Evolutionary conservation across 2,113 vertebrate species (phyloP).

Genomic region (Mesembrinibis cayennensis): DNA sequence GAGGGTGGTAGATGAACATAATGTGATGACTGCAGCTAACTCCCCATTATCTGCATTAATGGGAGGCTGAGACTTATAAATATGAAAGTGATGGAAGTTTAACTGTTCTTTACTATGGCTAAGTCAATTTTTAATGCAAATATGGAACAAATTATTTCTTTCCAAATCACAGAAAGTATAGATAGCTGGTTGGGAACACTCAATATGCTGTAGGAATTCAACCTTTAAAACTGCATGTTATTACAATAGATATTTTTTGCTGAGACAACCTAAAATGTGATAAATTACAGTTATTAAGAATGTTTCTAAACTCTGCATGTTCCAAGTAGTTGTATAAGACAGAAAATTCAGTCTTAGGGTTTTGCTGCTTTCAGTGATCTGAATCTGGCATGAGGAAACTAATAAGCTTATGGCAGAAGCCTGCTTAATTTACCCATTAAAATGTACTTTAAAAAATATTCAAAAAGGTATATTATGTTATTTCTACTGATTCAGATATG

Average conservation of each 20-base stretch:
- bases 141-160: neutral
- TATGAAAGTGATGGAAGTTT: neutral
- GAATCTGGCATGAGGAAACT: neutral
- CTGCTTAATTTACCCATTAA: neutral
- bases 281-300: slow-evolving; percentile 11
- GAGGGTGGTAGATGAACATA: neutral
- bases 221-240: neutral
- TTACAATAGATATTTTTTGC: neutral
- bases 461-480: neutral
- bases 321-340: neutral
- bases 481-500: neutral
- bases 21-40: neutral
- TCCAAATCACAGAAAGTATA: neutral
- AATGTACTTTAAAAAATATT: neutral
- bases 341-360: neutral
- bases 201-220: neutral
- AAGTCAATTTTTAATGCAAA: neutral
- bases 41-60: neutral
- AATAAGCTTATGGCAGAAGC: neutral
- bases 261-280: neutral
- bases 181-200: neutral
- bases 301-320: neutral
- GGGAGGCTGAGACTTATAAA: neutral
- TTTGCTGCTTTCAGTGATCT: neutral
- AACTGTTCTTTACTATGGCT: neutral